Base-by-base conservation (phyloP, 2,797 vertebrate genomes). In the Morus bassanus region DNA sequence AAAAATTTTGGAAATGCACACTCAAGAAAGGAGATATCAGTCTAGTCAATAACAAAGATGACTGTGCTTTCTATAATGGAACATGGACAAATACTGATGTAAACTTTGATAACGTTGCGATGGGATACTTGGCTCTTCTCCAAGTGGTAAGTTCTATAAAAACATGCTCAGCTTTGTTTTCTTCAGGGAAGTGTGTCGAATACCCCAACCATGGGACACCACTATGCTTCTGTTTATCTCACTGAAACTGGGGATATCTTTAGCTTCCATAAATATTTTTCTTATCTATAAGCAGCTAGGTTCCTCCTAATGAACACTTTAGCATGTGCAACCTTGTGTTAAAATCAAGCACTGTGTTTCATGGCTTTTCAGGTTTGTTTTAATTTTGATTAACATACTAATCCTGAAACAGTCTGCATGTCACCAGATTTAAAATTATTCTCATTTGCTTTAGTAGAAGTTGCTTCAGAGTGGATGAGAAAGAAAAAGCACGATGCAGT, bases 51-150 rank as follows among this genome's bases (percentile, higher is more conserved):
- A 75, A 90, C 76, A 30, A 0, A 54, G 7, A 0, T 3, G 31
- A 96, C 9, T 98, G 98, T 50, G 0, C 0, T 6, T 6, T 0
- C 9, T 35, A 3, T 16, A 54, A 67, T 48, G 88, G 88, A 25
- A 57, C 5, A 2, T 97, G 97, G 98, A 23, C 14, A 37, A 97
- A 95, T 37, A 81, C 0, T 7, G 27, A 28, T 16, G 96, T 98
- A 48, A 98, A 98, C 90, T 98, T 98, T 89, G 97, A 98, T 72
- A 76, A 98, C 2, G 98, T 98, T 88, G 95, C 89, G 7, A 97
- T 92, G 37, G 98, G 98, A 56, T 98, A 98, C 94, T 94, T 98
- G 28, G 97, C 98, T 73, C 97, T 98, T 61, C 97, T 98, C 3
- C 97, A 98, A 64, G 98, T 98, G 98, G 98, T 98, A 80, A 97